phyloP scores from a whole-genome alignment of 2,888 invertebrate species.

The Cryptocheilus praepositus region DNA sequence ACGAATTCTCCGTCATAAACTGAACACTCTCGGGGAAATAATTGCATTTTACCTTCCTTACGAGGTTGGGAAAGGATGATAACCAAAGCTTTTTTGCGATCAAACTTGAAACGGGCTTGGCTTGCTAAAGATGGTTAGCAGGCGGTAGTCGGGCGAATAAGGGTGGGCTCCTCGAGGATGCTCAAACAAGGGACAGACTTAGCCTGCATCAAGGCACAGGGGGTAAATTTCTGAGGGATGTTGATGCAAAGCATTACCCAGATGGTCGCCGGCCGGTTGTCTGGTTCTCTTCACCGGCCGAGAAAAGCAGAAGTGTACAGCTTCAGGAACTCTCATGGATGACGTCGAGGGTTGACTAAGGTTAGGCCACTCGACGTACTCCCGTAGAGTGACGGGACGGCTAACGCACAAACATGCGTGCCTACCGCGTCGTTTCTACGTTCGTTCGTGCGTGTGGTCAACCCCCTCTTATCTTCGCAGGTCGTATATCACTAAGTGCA shows the following conservation, averaged over 20 bases:
- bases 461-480: conserved; percentile 6
- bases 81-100: too few species aligned
- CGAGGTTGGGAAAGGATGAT: too few species aligned
- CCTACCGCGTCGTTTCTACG: neutral
- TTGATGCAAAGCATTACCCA: conserved; percentile 65
- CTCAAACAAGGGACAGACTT: conserved; percentile 28
- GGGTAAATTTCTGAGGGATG: conserved; percentile 43
- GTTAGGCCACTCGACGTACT: conserved; percentile 57
- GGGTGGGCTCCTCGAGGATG: conserved; percentile 25
- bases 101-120: too few species aligned
- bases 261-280: conserved; percentile 56
- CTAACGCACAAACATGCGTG: conserved; percentile 39
- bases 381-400: conserved; percentile 30
- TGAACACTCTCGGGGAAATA: too few species aligned
- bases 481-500: too few species aligned
- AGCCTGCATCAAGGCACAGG: neutral
- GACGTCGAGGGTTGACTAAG: conserved; percentile 64
- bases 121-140: too few species aligned
- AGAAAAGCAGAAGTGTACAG: conserved; percentile 48
- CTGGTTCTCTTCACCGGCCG: conserved; percentile 45
- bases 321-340: conserved; percentile 53
- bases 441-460: conserved; percentile 14
- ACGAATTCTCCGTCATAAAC: too few species aligned
- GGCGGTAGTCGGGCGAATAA: too few species aligned
- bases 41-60: too few species aligned